A percentile compares a stretch with the other conserved stretches of the same genome.
phyloP scores from a whole-genome alignment of 2,888 invertebrate genomes.

The Drosophila borealis region DNA sequence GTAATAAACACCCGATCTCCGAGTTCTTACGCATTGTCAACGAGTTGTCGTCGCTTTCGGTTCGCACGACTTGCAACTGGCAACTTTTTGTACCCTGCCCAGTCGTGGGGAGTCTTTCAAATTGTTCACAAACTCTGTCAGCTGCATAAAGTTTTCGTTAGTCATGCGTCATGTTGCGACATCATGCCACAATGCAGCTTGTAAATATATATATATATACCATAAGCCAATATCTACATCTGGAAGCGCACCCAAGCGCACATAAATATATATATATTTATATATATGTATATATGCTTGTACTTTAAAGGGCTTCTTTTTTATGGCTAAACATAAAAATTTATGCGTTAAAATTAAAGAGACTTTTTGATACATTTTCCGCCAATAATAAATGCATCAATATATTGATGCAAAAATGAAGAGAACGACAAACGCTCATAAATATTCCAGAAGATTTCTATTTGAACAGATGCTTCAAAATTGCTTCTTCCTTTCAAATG shows the following conservation, averaged over 20 bases:
- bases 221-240: constrained; percentile 29
- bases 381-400: constrained; percentile 6
- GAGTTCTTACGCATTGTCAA: constrained; percentile 60
- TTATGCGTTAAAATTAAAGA: constrained; percentile 22
- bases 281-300: background rate
- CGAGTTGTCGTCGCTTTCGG: constrained; percentile 30
- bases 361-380: constrained; percentile 9
- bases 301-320: constrained; percentile 4
- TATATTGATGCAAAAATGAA: constrained; percentile 9
- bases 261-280: background rate
- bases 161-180: constrained; percentile 31
- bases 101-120: constrained; percentile 41
- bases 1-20: constrained; percentile 18
- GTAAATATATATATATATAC: constrained; percentile 12
- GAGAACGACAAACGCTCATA: constrained; percentile 3
- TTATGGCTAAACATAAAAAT: constrained; percentile 25
- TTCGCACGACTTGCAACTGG: constrained; percentile 51
- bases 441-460: constrained; percentile 15
- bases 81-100: constrained; percentile 30
- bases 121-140: constrained; percentile 62
- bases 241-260: background rate
- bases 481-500: background rate
- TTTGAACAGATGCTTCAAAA: constrained; percentile 23
- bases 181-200: constrained; percentile 16
- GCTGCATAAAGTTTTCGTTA: constrained; percentile 34